Conservation (phyloP, 2,888 invertebrate species). For the Drosophila lacicola region DNA sequence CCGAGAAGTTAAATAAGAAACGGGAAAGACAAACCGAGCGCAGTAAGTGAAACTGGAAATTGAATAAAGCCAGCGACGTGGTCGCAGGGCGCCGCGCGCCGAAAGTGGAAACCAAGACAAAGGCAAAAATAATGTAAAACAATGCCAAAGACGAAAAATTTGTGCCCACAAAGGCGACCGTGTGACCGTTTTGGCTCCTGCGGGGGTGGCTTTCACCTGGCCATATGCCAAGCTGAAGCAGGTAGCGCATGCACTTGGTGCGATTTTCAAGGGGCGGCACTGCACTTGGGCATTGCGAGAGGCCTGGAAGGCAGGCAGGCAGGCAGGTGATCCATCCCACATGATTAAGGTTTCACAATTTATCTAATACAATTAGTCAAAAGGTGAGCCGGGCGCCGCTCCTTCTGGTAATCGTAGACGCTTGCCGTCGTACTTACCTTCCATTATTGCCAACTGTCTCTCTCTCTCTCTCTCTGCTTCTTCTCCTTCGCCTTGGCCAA, state of each 20-base stretch:
- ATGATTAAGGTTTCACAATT: conserved; percentile 81
- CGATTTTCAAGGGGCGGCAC: conserved; percentile 31
- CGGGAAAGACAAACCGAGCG: conserved; percentile 74
- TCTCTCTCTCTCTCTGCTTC: neutral
- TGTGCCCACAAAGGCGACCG: conserved; percentile 31
- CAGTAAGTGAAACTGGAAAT: conserved; percentile 78
- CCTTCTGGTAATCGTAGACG: conserved; percentile 71
- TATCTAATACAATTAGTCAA: conserved; percentile 81
- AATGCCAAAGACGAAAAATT: conserved; percentile 56
- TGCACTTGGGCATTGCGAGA: conserved; percentile 49
- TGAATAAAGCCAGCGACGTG: conserved; percentile 68
- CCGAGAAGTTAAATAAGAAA: conserved; percentile 79
- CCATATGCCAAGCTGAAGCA: conserved; percentile 16
- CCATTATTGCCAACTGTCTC: conserved; percentile 54
- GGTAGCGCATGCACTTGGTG: conserved; percentile 40
- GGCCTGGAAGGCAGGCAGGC: conserved; percentile 2
- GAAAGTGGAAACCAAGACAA: conserved; percentile 51
- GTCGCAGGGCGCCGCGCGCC: conserved; percentile 10
- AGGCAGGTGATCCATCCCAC: conserved; percentile 53
- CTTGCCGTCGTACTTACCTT: conserved; percentile 43
- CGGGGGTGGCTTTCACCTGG: neutral
- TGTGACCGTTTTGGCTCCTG: conserved; percentile 9
- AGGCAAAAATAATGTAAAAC: conserved; percentile 63
- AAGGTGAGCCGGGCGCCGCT: conserved; percentile 50
- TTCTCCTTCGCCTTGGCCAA: conserved; percentile 10